Percentiles rank a stretch among this genome's conserved stretches.
Evolutionary conservation across 1,140 invertebrate genomes (phyloP).

Genomic region (Sinonovacula constricta): DNA sequence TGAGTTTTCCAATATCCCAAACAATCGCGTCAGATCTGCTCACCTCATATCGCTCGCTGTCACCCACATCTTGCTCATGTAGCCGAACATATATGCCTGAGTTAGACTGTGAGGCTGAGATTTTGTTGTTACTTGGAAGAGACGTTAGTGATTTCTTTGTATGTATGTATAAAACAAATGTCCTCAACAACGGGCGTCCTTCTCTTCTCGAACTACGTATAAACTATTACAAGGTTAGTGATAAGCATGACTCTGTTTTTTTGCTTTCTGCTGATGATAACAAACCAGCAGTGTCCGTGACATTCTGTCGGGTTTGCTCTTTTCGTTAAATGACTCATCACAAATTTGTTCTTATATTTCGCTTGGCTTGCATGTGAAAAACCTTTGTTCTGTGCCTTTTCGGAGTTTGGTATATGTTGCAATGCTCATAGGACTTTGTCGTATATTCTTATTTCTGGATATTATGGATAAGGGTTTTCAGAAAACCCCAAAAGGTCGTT

Average conservation of each 20-base stretch:
- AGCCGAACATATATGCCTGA: conserved; percentile 37
- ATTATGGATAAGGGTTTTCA: conserved; percentile 30
- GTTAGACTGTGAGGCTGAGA: conserved; percentile 46
- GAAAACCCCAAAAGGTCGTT: conserved; percentile 18
- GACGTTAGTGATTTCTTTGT: conserved; percentile 7
- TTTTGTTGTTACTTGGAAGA: conserved; percentile 32
- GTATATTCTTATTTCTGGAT: too few species aligned
- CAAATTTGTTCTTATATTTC: too few species aligned
- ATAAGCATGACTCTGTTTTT: conserved; percentile 11
- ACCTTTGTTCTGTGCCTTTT: too few species aligned
- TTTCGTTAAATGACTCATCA: too few species aligned
- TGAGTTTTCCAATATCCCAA: conserved; percentile 50
- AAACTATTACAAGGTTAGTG: neutral
- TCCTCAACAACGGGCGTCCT: conserved; percentile 18
- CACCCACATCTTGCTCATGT: conserved; percentile 14
- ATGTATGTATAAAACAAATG: conserved; percentile 16
- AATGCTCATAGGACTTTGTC: too few species aligned
- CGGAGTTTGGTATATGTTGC: too few species aligned
- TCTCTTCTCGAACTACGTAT: conserved; percentile 8
- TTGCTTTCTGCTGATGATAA: neutral
- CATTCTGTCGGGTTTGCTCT: too few species aligned
- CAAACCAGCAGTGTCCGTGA: conserved; percentile 41
- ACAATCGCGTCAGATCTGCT: conserved; percentile 24
- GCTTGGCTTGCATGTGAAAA: too few species aligned
- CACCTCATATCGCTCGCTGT: conserved; percentile 16